Base-by-base conservation (phyloP, 2,113 vertebrate species). In the Orientallactaga bullata region DNA sequence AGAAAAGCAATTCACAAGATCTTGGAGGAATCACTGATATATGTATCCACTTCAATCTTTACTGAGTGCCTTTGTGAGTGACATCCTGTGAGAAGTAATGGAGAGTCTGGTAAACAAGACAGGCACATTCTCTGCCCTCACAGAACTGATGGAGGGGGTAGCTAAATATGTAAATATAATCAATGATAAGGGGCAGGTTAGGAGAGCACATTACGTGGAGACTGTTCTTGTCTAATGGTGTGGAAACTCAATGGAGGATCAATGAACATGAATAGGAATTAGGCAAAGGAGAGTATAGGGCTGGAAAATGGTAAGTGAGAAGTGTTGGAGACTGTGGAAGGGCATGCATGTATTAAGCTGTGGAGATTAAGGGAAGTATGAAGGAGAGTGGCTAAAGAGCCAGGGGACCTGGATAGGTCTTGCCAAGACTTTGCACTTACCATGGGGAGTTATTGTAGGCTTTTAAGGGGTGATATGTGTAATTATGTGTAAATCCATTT, bases 1-100 rank as follows among this genome's bases (percentile, higher is more conserved):
- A 83, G 3, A 17, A 69, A 92, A 94, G 20, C 39, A 88, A 51
- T 89, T 85, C 12, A 6, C 17, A 93, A 79, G 93, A 88, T 90
- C 73, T 68, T 63, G 26, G n/a, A 61, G 65, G 42, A 80, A 51
- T 58, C n/a, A 16, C 23, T 20, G 72, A 37, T 89, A 21, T 21
- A 79, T 66, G 58, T 78, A 76, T 82, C 90, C 47, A 77, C 77
- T 65, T n/a, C 35, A 93, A 84, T 88, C 69, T 66, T 85, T 28
- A 47, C 74, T 63, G 60, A 65, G 3, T 94, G 65, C 23, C 69
- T 60, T 13, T 39, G 16, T 85, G 10, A 84, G 58, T 65, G 77
- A 81, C 11, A 65, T 13, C 15, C 35, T 77, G 21, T 76, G 28
- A 9, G 4, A 73, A 74, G 58, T 74, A 76, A 3, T 42, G 35